Percentiles rank a stretch among this genome's conserved stretches.
phyloP scores from a whole-genome alignment of 2,888 invertebrate genomes.

The Aspidiotus rigidus region DNA sequence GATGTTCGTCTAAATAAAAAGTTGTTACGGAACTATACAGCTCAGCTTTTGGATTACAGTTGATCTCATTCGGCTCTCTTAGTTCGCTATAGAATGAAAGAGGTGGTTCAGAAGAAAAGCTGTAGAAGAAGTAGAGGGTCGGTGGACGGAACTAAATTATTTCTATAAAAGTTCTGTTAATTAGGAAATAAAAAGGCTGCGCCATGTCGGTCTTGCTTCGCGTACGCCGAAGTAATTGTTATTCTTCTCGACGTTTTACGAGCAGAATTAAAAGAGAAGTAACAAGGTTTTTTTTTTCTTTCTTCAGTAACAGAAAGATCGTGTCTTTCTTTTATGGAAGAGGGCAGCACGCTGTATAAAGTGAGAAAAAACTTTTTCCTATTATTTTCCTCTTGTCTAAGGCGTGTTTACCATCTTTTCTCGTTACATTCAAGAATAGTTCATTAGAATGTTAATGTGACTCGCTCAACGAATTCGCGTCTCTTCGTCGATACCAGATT shows the following conservation, averaged over 20 bases:
- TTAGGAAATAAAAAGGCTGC: constrained; percentile 13
- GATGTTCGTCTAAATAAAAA: too few relatives aligned
- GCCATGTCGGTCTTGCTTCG: neutral
- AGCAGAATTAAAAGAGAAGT: constrained; percentile 12
- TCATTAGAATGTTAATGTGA: neutral
- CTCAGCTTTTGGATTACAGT: constrained; percentile 5
- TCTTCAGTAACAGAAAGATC: too few relatives aligned
- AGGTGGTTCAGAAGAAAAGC: too few relatives aligned
- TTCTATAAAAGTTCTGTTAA: constrained; percentile 17
- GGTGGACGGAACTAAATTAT: constrained; percentile 11
- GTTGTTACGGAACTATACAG: too few relatives aligned
- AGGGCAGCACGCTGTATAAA: constrained; percentile 5
- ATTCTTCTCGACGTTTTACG: constrained; percentile 12
- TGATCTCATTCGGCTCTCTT: neutral
- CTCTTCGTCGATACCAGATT: too few relatives aligned
- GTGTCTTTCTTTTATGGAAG: too few relatives aligned
- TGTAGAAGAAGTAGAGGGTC: too few relatives aligned
- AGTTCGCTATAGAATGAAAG: neutral
- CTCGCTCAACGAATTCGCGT: neutral
- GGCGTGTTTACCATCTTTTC: neutral
- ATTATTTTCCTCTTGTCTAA: neutral
- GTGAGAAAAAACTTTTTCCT: neutral
- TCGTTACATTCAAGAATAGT: neutral
- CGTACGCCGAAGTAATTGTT: constrained; percentile 6
- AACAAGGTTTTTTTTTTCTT: neutral